phyloP scores from a whole-genome alignment of 2,888 invertebrate genomes.

The Acanthosepion esculentum region DNA sequence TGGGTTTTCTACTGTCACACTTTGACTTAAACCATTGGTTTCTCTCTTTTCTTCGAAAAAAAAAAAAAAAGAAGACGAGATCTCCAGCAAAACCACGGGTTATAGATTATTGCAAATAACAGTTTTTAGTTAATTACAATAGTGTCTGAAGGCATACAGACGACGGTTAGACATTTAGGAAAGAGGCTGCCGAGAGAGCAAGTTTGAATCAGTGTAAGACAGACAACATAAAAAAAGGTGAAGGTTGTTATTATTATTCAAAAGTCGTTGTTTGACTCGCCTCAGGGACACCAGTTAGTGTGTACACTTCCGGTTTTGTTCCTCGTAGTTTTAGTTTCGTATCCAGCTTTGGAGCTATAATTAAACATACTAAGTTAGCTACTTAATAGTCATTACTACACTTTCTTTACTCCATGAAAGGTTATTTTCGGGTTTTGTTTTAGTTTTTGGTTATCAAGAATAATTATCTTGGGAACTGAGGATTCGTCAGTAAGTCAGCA shows the following conservation, averaged over 20 bases:
- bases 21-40: no score
- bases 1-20: no score
- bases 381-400: not conserved
- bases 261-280: not conserved
- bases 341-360: not conserved
- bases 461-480: no score
- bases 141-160: not conserved
- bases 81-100: not conserved
- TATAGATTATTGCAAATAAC: not conserved
- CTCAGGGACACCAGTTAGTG: constrained; percentile 33
- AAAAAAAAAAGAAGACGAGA: not conserved
- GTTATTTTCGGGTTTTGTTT: not conserved
- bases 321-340: not conserved
- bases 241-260: constrained; percentile 33
- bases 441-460: not conserved
- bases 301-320: constrained; percentile 7
- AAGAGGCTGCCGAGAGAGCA: not conserved
- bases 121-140: not conserved
- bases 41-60: no score
- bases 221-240: not conserved
- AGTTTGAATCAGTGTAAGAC: not conserved
- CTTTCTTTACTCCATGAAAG: not conserved
- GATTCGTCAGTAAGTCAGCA: no score
- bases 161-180: not conserved
- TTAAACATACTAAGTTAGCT: not conserved